phyloP scores from a whole-genome alignment of 2,113 vertebrate genomes.

The Crocuta crocuta region DNA sequence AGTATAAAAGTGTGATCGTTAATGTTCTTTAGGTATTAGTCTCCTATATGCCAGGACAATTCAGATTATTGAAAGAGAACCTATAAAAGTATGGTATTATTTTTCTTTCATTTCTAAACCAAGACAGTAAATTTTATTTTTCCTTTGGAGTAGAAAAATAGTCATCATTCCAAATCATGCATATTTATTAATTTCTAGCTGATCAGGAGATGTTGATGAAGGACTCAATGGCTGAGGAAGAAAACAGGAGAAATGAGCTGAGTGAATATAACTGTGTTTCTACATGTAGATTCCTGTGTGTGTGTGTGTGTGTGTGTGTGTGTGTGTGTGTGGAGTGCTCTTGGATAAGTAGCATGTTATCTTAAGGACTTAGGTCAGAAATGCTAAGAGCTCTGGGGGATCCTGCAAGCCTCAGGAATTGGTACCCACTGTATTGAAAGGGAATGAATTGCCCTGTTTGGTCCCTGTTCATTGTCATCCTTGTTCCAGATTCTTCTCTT shows the following conservation, averaged over 20 bases:
- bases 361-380: neutral
- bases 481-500: neutral
- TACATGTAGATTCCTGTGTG: neutral
- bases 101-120: neutral
- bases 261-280: neutral
- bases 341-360: neutral
- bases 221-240: neutral
- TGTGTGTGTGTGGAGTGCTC: fast-evolving
- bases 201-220: neutral
- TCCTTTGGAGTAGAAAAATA: neutral
- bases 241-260: neutral
- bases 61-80: neutral
- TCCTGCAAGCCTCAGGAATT: neutral
- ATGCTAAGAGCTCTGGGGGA: neutral
- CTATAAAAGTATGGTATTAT: neutral
- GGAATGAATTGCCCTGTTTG: neutral
- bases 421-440: neutral
- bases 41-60: neutral
- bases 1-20: neutral
- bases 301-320: neutral
- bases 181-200: neutral
- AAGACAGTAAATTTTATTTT: neutral
- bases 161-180: neutral
- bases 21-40: neutral
- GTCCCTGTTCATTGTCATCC: too few relatives aligned